Conservation (phyloP, 2,797 vertebrate species). For the Gymnothorax reevesii region DNA sequence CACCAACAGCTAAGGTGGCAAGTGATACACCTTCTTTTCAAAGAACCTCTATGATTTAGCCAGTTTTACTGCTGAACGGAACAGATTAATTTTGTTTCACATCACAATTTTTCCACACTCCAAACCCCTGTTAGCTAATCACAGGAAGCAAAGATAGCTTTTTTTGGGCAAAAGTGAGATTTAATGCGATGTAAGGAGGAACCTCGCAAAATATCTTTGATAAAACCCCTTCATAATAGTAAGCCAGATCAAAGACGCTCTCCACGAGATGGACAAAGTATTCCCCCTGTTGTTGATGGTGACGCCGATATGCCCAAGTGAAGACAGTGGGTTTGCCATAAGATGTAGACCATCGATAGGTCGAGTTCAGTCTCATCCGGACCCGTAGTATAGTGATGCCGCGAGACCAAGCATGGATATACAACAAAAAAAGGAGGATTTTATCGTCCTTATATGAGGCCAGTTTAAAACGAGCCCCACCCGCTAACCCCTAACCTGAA, state of each 20-base stretch:
- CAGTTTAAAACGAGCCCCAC: too few relatives aligned
- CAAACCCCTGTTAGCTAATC: neutral
- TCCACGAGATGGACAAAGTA: too few relatives aligned
- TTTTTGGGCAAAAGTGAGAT: constrained; percentile 19
- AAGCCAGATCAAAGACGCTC: neutral
- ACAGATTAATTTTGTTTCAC: neutral
- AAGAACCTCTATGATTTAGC: neutral
- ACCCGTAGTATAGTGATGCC: too few relatives aligned
- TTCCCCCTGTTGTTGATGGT: too few relatives aligned
- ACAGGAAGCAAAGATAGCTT: constrained; percentile 10
- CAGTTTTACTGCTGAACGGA: neutral
- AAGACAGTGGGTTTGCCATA: too few relatives aligned
- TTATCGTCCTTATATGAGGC: too few relatives aligned
- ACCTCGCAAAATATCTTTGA: neutral
- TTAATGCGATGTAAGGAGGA: constrained; percentile 12
- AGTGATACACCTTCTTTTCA: neutral
- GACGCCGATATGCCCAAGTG: too few relatives aligned
- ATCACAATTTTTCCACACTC: neutral
- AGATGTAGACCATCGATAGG: too few relatives aligned
- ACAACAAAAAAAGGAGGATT: too few relatives aligned
- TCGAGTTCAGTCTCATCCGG: too few relatives aligned
- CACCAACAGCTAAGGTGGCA: neutral
- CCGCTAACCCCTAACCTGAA: too few relatives aligned
- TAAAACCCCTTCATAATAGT: neutral
- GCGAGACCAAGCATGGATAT: too few relatives aligned